Base-by-base conservation (phyloP, 1,140 invertebrate species). In the Magallana gigas region DNA sequence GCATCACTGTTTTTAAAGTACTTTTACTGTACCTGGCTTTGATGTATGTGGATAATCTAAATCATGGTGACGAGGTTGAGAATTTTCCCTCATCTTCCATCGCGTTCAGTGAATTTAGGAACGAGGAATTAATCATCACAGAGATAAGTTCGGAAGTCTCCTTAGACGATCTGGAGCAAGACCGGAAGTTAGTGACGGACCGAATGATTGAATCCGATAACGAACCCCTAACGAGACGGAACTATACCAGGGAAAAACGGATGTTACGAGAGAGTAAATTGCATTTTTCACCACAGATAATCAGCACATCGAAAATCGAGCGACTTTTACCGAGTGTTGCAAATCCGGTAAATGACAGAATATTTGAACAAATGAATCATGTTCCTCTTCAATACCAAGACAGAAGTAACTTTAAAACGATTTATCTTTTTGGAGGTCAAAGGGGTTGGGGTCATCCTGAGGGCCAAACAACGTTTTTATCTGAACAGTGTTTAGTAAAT, bases 381-480 rank as follows among this genome's bases (percentile, higher is more conserved):
- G 58, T 88, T 1, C 87, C 87, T 4, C 57, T 82, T 12, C 18
- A 62, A 8, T 85, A 88, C 59, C 8, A 57, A 4, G 58, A 88
- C 18, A 85, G 68, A 7, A 18, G 11, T 23, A 9, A 57, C 0
- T 85, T 82, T 12, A 88, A 88, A 58, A 12, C 29, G 8, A 85
- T 88, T 57, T 88, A 85, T 60, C 68, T 88, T 59, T 58, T 82
- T 68, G 87, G 87, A 36, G 71, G 80, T 18, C 4, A 83, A 83
- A 64, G 58, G 58, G 29, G 62, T 9, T 88, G 84, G 84, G 23
- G 64, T 59, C 56, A 85, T 8, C 59, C 71, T 8, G 87, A 85
- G 8, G 82, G 87, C 60, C 64, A 91, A 57, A 48, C 85, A 16
- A 85, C 87, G 71, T 85, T 91, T 83, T n/a, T 85, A 1, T 6